A percentile compares a stretch with the other conserved stretches of the same genome.
These are phyloP conservation scores for Drosophila falleni DNA, from an alignment of 2,888 invertebrate genomes.

Conservation along the genomic window DNA sequence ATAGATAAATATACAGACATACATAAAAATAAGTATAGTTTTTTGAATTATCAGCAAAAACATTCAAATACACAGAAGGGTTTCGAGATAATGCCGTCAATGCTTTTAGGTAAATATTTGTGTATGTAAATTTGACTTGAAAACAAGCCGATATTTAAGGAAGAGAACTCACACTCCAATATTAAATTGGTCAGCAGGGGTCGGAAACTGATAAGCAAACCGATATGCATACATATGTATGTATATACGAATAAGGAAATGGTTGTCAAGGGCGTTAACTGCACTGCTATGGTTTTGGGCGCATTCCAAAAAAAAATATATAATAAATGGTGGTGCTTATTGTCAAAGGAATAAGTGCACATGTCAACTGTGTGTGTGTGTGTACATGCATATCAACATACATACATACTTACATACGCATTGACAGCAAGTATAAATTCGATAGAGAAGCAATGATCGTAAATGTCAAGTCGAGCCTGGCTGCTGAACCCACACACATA, in stretches of 20 bases:
- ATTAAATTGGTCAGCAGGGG: conserved; percentile 26
- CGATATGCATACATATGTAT: conserved; percentile 20
- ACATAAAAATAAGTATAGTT: not conserved
- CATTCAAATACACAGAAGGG: conserved; percentile 9
- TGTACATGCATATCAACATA: not conserved
- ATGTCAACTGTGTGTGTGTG: conserved; percentile 11
- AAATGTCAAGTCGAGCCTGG: conserved; percentile 19
- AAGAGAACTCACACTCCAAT: conserved; percentile 14
- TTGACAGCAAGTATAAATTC: conserved; percentile 7
- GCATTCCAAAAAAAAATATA: conserved; percentile 24
- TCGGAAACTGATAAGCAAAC: conserved; percentile 31
- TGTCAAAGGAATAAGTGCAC: conserved; percentile 30
- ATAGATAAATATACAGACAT: not conserved
- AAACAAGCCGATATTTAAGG: conserved; percentile 16
- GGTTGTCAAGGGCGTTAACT: conserved; percentile 76
- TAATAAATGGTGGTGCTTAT: conserved; percentile 40
- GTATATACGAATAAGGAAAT: conserved; percentile 50
- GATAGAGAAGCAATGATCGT: conserved; percentile 18
- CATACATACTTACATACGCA: conserved; percentile 1
- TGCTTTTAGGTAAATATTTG: conserved; percentile 21
- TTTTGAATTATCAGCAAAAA: conserved; percentile 18
- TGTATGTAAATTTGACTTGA: conserved; percentile 13
- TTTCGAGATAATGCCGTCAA: conserved; percentile 8
- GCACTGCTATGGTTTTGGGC: conserved; percentile 54
- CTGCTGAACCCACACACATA: conserved; percentile 5